A percentile compares a stretch with the other conserved stretches of the same genome.
Conservation (phyloP, 2,888 invertebrate genomes). For the Ecliptopera silaceata region DNA sequence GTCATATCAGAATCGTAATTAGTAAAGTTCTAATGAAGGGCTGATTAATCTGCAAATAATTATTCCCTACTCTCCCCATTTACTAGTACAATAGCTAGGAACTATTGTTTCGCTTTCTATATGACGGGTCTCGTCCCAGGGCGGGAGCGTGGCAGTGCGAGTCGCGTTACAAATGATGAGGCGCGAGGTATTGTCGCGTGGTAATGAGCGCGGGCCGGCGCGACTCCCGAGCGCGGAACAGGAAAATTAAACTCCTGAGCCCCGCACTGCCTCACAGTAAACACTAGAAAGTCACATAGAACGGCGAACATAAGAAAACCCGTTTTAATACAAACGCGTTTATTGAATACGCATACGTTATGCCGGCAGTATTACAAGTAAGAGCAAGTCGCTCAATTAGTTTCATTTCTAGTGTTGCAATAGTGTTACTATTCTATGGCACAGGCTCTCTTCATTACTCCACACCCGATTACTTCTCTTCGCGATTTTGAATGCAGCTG, state of each 20-base stretch:
- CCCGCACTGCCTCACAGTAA: conserved; percentile 43
- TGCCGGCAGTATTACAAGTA: too few relatives aligned
- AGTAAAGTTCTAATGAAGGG: too few relatives aligned
- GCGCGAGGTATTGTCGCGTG: conserved; percentile 76
- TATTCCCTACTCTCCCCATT: conserved; percentile 28
- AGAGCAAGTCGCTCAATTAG: background rate
- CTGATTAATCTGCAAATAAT: conserved; percentile 9
- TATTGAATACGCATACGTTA: too few relatives aligned
- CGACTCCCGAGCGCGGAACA: conserved; percentile 75
- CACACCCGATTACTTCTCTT: conserved; percentile 69
- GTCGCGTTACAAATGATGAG: conserved; percentile 65
- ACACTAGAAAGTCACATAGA: background rate
- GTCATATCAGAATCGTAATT: too few relatives aligned
- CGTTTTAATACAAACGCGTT: too few relatives aligned
- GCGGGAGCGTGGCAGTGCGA: conserved; percentile 24
- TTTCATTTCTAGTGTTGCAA: background rate
- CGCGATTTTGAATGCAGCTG: conserved; percentile 61
- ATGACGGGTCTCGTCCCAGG: conserved; percentile 29
- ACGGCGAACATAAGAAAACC: background rate
- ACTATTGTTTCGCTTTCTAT: conserved; percentile 43
- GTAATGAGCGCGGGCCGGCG: conserved; percentile 71
- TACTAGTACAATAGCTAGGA: conserved; percentile 34
- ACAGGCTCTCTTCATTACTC: conserved; percentile 68
- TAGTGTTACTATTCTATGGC: background rate
- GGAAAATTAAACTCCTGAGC: conserved; percentile 83